These are phyloP conservation scores for Acestrorhynchus altus DNA, from an alignment of 2,797 vertebrate species.

Conservation along the genomic window DNA sequence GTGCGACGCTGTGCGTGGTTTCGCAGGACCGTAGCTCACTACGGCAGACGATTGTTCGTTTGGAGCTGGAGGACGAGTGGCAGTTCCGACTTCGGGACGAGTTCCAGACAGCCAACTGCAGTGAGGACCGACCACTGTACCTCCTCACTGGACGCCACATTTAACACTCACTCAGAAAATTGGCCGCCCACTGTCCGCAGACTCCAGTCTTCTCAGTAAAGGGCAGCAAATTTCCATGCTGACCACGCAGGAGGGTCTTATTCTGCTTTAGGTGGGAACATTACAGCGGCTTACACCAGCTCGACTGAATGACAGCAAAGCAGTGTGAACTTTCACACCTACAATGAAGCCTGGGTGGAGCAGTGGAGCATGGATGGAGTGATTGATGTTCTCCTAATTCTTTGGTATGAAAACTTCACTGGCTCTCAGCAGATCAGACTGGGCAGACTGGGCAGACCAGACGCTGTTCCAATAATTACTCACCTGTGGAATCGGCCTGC, in stretches of 20 bases:
- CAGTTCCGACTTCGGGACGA: constrained; percentile 97
- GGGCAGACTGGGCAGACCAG: no score
- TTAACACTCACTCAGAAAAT: constrained; percentile 65
- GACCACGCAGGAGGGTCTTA: no score
- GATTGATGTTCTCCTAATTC: not conserved
- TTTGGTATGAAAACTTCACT: no score
- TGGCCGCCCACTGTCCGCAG: not conserved
- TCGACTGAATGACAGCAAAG: no score
- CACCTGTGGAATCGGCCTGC: not conserved
- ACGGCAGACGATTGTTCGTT: constrained; percentile 92
- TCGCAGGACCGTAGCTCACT: constrained; percentile 96
- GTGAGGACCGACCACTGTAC: constrained; percentile 93
- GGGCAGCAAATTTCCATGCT: no score
- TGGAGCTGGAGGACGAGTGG: constrained; percentile 98
- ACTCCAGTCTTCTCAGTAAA: no score
- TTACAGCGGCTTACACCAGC: no score
- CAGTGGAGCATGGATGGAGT: not conserved
- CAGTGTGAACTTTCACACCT: no score
- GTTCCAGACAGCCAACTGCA: constrained; percentile 97
- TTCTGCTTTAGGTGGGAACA: no score
- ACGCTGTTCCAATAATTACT: not conserved
- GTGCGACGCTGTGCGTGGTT: constrained; percentile 96
- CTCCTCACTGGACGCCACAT: constrained; percentile 95
- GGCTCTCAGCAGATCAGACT: not conserved
- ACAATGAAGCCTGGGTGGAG: no score